Base-by-base conservation (phyloP, 2,888 invertebrate species). In the Agriotes lineatus region DNA sequence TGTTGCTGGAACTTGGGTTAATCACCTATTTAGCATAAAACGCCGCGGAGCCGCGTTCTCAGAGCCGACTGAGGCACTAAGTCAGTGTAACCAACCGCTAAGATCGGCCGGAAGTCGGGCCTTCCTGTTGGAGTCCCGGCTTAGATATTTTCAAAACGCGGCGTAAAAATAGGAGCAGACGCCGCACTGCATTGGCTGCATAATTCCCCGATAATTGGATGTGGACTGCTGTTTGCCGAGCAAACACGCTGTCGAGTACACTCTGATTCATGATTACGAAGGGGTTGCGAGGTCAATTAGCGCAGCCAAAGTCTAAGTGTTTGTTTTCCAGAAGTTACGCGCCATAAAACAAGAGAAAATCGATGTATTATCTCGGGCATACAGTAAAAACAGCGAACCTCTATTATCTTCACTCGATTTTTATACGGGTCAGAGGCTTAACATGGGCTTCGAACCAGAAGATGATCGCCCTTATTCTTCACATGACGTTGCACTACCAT, bases 71-170 rank as follows among this genome's bases (percentile, higher is more conserved):
- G 67, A 57, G 59, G 50, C 68, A 66, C 52, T 62, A 66, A 61
- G 67, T 65, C 59, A 66, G 58, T 35, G 22, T 52, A 64, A 39
- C 52, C 60, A 63, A 71, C 69, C 71, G 67, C 64, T 57, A 68
- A 69, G 69, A 69, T 72, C 66, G 59, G 66, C 73, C 71, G 79
- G 79, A 79, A 79, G 77, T 74, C 69, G 74, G 74, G 75, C 75
- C 78, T 79, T 79, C 78, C 76, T 79, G 78, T 76, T 69, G 50
- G 67, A 67, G 66, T 72, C 73, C 74, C 70, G 67, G 60, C 70
- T 70, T 73, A 69, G 74, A 74, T 74, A 72, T 73, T 71, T 72
- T 70, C 67, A 74, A 74, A 74, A 73, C 58, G 48, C 57, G 63
- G 66, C 63, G 72, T 71, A 74, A 74, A 76, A 75, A 76, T 75